phyloP scores from a whole-genome alignment of 2,797 vertebrate genomes.

The Chromobotia macracanthus region DNA sequence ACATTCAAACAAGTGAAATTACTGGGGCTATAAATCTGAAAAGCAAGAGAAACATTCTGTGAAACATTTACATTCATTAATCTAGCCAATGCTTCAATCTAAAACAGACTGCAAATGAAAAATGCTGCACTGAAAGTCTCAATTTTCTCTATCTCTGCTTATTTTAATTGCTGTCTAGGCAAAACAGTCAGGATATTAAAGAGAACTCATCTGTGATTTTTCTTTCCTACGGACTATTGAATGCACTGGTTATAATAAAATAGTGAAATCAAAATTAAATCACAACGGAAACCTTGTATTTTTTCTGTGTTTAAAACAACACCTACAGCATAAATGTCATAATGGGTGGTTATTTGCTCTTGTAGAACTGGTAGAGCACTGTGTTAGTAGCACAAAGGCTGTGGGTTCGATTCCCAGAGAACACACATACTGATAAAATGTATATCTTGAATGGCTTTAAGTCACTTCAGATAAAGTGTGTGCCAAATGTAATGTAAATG shows the following conservation, averaged over 20 bases:
- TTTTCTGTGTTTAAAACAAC: background rate
- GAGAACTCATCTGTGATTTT: background rate
- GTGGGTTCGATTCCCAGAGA: too few relatives aligned
- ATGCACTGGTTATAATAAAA: constrained; percentile 8
- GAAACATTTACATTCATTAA: background rate
- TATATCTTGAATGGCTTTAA: too few relatives aligned
- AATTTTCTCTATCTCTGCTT: background rate
- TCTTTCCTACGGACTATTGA: background rate
- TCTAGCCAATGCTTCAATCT: background rate
- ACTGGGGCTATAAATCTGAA: background rate
- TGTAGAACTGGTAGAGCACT: too few relatives aligned
- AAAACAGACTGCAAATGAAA: background rate
- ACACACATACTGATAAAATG: too few relatives aligned
- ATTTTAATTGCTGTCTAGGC: background rate
- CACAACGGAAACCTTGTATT: background rate
- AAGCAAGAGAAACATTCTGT: too few relatives aligned
- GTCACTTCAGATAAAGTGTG: too few relatives aligned
- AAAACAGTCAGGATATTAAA: constrained; percentile 9
- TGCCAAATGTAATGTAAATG: too few relatives aligned
- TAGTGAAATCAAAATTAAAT: background rate
- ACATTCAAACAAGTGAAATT: background rate
- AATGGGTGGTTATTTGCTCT: background rate
- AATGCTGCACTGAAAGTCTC: background rate
- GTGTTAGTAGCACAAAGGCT: too few relatives aligned
- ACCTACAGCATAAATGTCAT: constrained; percentile 7